Evolutionary conservation across 1,140 invertebrate genomes (phyloP).

Genomic region (Spodoptera frugiperda): DNA sequence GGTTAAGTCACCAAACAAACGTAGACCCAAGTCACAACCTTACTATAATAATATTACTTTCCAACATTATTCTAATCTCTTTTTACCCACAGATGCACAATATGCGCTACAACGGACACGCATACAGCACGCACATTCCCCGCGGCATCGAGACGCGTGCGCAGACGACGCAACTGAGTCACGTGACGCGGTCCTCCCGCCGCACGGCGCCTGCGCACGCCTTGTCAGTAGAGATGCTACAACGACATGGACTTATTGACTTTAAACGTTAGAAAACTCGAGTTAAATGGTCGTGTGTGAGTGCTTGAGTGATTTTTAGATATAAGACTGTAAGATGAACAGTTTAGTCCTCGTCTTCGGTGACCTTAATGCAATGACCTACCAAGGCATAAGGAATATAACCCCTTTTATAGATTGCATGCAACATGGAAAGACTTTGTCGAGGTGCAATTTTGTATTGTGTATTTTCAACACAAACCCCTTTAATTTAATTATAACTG

Average conservation of each 20-base stretch:
- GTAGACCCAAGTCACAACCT: no score
- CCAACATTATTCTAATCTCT: neutral
- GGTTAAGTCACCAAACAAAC: no score
- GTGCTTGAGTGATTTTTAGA: neutral
- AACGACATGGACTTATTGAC: conserved; percentile 74
- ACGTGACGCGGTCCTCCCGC: conserved; percentile 76
- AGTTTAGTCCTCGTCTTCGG: no score
- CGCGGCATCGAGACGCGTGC: conserved; percentile 65
- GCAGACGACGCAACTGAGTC: conserved; percentile 72
- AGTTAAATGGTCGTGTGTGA: neutral
- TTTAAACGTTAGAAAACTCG: conserved; percentile 65
- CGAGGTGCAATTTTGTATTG: no score
- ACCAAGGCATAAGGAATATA: no score
- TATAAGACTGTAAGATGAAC: no score
- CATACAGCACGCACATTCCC: conserved; percentile 51
- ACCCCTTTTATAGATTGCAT: no score
- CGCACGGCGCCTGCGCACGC: conserved; percentile 75
- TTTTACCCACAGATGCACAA: conserved; percentile 68
- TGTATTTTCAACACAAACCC: no score
- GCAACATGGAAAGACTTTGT: no score
- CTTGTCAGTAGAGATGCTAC: conserved; percentile 75
- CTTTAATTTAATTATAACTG: no score
- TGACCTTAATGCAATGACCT: no score
- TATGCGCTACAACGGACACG: conserved; percentile 70
- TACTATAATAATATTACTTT: neutral